phyloP scores from a whole-genome alignment of 1,140 invertebrate genomes.

The Drosophila pachea region DNA sequence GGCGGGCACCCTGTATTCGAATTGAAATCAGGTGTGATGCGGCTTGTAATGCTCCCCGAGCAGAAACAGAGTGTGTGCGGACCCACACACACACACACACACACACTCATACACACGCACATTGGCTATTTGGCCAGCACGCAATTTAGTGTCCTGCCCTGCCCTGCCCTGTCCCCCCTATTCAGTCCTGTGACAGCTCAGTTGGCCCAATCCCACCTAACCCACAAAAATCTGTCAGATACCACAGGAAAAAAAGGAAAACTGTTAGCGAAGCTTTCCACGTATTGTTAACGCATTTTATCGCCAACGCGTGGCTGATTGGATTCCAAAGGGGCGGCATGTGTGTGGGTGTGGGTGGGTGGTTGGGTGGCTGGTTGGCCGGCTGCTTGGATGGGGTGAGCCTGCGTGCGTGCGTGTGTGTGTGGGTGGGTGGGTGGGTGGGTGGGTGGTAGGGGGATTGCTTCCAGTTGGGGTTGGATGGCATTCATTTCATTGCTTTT shows the following conservation, averaged over 20 bases:
- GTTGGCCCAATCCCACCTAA: constrained; percentile 27
- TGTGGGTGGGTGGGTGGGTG: constrained; percentile 7
- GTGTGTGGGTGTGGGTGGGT: not conserved
- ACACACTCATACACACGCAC: not conserved
- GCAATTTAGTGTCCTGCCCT: constrained; percentile 11
- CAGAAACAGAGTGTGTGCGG: not conserved
- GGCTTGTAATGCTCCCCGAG: constrained; percentile 37
- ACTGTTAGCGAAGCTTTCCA: constrained; percentile 74
- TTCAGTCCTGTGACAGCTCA: not conserved
- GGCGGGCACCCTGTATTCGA: constrained; percentile 19
- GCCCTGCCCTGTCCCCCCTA: not conserved
- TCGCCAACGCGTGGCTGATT: constrained; percentile 76
- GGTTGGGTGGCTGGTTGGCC: not conserved
- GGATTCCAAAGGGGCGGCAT: constrained; percentile 52
- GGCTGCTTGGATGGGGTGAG: too few relatives aligned
- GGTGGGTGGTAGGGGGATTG: constrained; percentile 3
- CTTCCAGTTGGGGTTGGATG: constrained; percentile 16
- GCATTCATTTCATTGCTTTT: constrained; percentile 45
- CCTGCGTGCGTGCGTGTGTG: not conserved
- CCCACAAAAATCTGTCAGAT: constrained; percentile 76
- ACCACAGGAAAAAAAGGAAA: constrained; percentile 65
- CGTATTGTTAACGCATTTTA: constrained; percentile 77
- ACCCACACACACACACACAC: not conserved
- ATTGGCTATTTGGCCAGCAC: constrained; percentile 29
- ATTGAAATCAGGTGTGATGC: constrained; percentile 43